Evolutionary conservation across 2,113 vertebrate genomes (phyloP).

Genomic region (Tetrax tetrax): DNA sequence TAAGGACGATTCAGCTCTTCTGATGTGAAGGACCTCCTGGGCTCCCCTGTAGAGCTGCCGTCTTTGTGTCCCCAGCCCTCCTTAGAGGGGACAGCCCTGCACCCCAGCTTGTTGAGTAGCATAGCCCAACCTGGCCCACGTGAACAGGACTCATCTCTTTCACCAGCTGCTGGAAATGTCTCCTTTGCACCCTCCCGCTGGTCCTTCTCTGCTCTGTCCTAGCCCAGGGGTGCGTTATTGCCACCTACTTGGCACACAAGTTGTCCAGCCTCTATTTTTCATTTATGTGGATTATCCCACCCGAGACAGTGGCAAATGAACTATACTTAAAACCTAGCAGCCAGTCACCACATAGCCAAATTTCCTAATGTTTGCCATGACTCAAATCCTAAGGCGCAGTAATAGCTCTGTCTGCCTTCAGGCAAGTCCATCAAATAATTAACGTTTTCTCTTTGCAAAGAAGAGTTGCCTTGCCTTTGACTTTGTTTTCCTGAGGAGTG

Average conservation of each 20-base stretch:
- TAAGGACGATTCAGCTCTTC: not conserved
- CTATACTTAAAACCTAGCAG: not conserved
- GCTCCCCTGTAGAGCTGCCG: not conserved
- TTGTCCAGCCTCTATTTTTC: not conserved
- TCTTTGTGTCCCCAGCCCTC: not conserved
- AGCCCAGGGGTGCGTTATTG: not conserved
- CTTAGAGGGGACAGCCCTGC: not conserved
- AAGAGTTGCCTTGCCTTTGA: not conserved
- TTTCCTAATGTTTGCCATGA: not conserved
- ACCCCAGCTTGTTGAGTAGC: not conserved
- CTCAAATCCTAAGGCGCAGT: not conserved
- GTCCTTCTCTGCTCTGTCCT: not conserved
- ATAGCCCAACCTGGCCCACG: not conserved
- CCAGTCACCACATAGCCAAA: not conserved
- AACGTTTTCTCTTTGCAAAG: not conserved
- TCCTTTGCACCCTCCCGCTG: not conserved
- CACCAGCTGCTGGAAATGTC: not conserved
- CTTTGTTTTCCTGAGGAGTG: not conserved
- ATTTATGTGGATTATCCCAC: not conserved
- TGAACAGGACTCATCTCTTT: not conserved
- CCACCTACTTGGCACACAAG: not conserved
- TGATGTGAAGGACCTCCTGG: not conserved
- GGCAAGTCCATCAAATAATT: not conserved
- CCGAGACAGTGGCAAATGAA: not conserved
- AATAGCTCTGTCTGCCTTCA: not conserved